Percentiles rank a stretch among this genome's conserved stretches.
Conservation (phyloP, 2,888 invertebrate genomes). For the Laspeyria flexula region DNA sequence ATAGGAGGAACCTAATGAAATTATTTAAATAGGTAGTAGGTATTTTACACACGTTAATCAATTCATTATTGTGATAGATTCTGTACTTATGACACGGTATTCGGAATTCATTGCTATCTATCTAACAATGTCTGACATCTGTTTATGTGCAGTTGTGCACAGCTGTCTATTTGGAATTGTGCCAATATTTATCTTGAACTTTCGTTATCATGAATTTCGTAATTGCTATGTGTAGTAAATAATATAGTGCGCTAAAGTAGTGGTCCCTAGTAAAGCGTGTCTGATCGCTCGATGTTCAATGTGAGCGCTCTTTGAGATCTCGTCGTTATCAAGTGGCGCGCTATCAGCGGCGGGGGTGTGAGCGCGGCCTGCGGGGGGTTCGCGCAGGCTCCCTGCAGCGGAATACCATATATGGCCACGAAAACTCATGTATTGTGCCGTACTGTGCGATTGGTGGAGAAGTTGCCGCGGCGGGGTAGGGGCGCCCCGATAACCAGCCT, state of each 20-base stretch:
- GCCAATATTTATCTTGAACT: conserved; percentile 51
- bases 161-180: conserved; percentile 50
- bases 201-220: conserved; percentile 43
- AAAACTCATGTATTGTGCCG: conserved; percentile 81
- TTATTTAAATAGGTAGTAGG: too few species aligned
- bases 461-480: conserved; percentile 81
- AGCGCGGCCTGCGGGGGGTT: conserved; percentile 59
- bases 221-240: conserved; percentile 18
- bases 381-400: conserved; percentile 87
- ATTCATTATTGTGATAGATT: not conserved
- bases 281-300: conserved; percentile 45
- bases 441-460: conserved; percentile 88
- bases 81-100: not conserved
- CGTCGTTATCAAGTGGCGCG: conserved; percentile 73
- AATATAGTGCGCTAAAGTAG: conserved; percentile 19
- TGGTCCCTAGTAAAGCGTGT: conserved; percentile 24
- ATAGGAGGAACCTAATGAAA: too few species aligned
- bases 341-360: conserved; percentile 59
- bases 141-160: conserved; percentile 20
- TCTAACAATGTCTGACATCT: conserved; percentile 7
- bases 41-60: not conserved
- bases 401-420: conserved; percentile 80
- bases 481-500: conserved; percentile 83
- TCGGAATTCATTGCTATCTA: conserved; percentile 4
- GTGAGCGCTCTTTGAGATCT: conserved; percentile 56